Percentiles rank a stretch among this genome's conserved stretches.
phyloP scores from a whole-genome alignment of 1,140 invertebrate species.

The Lepidotrigona ventralis region DNA sequence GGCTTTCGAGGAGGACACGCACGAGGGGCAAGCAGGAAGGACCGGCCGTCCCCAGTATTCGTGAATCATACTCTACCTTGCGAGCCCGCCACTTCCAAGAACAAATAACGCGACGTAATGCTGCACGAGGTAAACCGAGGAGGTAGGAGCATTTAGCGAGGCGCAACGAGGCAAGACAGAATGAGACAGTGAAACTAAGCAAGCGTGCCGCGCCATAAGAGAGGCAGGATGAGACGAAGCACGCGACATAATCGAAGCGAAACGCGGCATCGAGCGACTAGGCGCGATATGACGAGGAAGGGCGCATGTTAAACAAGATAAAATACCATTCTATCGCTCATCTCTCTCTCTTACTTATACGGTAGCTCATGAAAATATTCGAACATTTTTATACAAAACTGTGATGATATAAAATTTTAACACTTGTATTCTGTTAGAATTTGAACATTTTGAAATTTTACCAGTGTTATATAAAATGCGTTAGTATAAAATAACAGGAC shows the following conservation, averaged over 20 bases:
- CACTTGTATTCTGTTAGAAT: too few relatives aligned
- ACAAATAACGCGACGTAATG: slow-evolving; percentile 36
- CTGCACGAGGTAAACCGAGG: slow-evolving; percentile 5
- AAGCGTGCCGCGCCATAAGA: background rate
- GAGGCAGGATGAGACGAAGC: background rate
- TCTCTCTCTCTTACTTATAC: background rate
- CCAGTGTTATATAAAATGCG: too few relatives aligned
- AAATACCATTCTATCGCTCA: background rate
- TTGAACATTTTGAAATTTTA: background rate
- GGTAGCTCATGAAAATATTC: background rate
- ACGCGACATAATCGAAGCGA: too few relatives aligned
- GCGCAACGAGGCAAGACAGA: background rate
- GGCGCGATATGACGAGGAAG: background rate
- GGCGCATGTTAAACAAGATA: background rate
- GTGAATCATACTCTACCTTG: slow-evolving; percentile 61
- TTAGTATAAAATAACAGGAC: too few relatives aligned
- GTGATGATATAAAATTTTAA: too few relatives aligned
- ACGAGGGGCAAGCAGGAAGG: slow-evolving; percentile 24
- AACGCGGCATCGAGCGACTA: too few relatives aligned
- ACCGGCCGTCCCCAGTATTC: slow-evolving; percentile 22
- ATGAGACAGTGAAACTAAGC: background rate
- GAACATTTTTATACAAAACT: too few relatives aligned
- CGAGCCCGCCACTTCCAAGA: slow-evolving; percentile 47
- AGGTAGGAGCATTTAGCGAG: background rate
- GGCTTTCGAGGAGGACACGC: slow-evolving; percentile 14